Percentiles rank a stretch among this genome's conserved stretches.
Conservation (phyloP, 1,140 invertebrate species). For the Rhynchophorus ferrugineus region DNA sequence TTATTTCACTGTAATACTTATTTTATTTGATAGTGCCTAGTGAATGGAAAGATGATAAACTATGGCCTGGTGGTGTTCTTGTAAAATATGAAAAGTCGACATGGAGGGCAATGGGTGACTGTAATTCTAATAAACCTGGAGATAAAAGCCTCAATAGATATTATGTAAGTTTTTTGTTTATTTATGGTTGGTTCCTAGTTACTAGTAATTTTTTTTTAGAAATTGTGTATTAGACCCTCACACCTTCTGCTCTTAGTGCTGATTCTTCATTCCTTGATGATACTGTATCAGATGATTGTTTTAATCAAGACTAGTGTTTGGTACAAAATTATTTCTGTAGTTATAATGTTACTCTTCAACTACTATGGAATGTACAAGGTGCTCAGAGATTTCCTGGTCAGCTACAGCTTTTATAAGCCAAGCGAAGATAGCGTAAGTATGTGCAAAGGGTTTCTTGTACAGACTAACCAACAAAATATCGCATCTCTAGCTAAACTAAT, state of each 20-base stretch:
- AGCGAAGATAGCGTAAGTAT: slow-evolving; percentile 10
- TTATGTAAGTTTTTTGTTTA: slow-evolving; percentile 59
- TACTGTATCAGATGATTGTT: slow-evolving; percentile 69
- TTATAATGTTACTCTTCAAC: slow-evolving; percentile 79
- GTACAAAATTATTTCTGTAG: slow-evolving; percentile 83
- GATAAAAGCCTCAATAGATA: slow-evolving; percentile 74
- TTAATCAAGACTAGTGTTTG: slow-evolving; percentile 74
- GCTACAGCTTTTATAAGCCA: slow-evolving; percentile 67
- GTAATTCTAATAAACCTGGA: slow-evolving; percentile 68
- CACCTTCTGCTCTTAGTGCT: slow-evolving; percentile 67
- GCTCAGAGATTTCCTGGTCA: slow-evolving; percentile 75
- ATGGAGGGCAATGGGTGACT: slow-evolving; percentile 72
- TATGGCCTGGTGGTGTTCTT: slow-evolving; percentile 72
- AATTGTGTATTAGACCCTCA: slow-evolving; percentile 81
- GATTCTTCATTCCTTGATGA: slow-evolving; percentile 61
- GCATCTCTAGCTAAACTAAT: background rate
- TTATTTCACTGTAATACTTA: background rate
- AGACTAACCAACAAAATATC: background rate
- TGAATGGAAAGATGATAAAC: slow-evolving; percentile 63
- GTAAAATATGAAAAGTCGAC: slow-evolving; percentile 72
- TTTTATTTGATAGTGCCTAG: slow-evolving; percentile 46
- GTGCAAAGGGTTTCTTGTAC: background rate
- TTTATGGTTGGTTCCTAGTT: slow-evolving; percentile 4
- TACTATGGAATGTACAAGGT: slow-evolving; percentile 89
- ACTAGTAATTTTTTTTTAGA: slow-evolving; percentile 50